Evolutionary conservation across 2,113 vertebrate genomes (phyloP).

Genomic region (Furnarius figulus): DNA sequence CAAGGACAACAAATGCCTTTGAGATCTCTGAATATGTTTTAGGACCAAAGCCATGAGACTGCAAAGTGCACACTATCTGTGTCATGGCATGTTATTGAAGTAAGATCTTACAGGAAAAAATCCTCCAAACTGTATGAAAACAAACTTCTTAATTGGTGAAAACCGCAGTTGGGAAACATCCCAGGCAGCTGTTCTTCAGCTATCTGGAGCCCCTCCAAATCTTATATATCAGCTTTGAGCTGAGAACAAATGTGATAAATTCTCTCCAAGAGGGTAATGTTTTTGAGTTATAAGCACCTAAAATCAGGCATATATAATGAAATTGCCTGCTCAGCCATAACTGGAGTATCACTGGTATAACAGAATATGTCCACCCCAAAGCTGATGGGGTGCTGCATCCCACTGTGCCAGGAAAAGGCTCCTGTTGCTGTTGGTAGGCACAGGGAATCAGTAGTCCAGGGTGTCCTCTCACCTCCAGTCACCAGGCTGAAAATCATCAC

Average conservation of each 20-base stretch:
- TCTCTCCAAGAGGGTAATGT: not conserved
- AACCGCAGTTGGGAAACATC: constrained; percentile 25
- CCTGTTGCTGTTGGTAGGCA: not conserved
- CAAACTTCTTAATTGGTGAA: constrained; percentile 34
- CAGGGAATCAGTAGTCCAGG: fast-evolving
- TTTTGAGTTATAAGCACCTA: constrained; percentile 35
- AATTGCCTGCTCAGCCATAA: not conserved
- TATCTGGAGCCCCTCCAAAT: not conserved
- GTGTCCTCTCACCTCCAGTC: not conserved
- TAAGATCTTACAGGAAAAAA: not conserved
- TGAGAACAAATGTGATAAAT: constrained; percentile 48
- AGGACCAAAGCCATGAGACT: not conserved
- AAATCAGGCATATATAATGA: not conserved
- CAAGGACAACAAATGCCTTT: not conserved
- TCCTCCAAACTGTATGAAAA: constrained; percentile 14
- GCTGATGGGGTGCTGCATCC: not conserved
- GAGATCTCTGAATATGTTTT: not conserved
- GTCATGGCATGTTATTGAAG: fast-evolving
- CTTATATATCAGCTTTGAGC: not conserved
- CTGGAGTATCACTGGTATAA: not conserved
- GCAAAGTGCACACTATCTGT: fast-evolving
- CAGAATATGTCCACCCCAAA: fast-evolving
- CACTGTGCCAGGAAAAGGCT: not conserved
- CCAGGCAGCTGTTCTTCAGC: constrained; percentile 48
- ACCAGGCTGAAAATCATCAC: fast-evolving